Base-by-base conservation (phyloP, 2,888 invertebrate genomes). In the Calephelis perditalis region DNA sequence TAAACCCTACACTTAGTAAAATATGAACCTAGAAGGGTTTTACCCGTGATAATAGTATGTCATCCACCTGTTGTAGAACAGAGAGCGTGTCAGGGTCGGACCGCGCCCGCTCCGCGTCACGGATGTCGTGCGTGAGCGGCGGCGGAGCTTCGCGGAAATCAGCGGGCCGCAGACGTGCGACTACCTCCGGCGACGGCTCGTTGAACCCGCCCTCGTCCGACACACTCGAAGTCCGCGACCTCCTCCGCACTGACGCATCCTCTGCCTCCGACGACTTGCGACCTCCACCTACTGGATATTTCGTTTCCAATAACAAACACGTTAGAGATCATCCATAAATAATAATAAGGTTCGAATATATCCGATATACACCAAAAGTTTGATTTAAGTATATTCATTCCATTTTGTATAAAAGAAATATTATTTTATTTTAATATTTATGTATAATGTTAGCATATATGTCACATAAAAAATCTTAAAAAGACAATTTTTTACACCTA, bases 201-300 rank as follows among this genome's bases (percentile, higher is more conserved):
- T 94, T 94, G 84, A 94, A 94, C 58, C 94, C 94, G 59, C 94
- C 94, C 76, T 94, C 94, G 79, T 94, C 94, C 35, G 92, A 92
- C 64, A 84, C 87, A 68, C 92, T 92, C 71, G 95, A 95, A 58
- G 95, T 92, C 64, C 95, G 92, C 66, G 95, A 95, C 11, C 94
- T 72, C 92, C 93, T 67, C 91, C 92, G 72, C 88, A 93, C 70
- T 74, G 92, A 91, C 65, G 91, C 92, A 71, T 92, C 79, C 82
- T 92, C 86, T 89, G 93, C 72, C 82, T 90, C 83, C 77, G 91
- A 82, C 56, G 84, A 86, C 76, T 87, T 88, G 77, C 86, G 82
- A 76, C 82, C 86, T 72, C 86, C 88, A 75, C 84, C 84, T 78
- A 91, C 90, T 91, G 83, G 8, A 40, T 40, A 40, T 6, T 40